These are phyloP conservation scores for Rambutsinella grinnellia DNA, from an alignment of 2,888 invertebrate species.

Conservation along the genomic window DNA sequence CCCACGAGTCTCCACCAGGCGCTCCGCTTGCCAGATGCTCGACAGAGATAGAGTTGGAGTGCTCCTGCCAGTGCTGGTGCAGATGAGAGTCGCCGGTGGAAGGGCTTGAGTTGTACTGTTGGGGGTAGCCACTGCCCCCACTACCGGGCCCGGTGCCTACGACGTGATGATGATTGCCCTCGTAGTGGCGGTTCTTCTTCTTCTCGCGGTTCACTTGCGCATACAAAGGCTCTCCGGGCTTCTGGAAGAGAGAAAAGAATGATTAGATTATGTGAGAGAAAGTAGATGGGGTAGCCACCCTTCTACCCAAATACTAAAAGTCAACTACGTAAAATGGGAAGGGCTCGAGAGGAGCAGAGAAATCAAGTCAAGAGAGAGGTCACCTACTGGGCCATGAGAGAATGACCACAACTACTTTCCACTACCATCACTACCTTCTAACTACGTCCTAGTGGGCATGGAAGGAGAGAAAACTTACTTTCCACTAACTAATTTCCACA, in stretches of 20 bases:
- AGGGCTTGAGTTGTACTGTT: constrained; percentile 61
- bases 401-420: no score
- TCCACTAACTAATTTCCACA: no score
- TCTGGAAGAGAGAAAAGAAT: no score
- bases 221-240: constrained; percentile 76
- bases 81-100: constrained; percentile 42
- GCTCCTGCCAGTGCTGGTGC: constrained; percentile 59
- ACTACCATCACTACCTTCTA: no score
- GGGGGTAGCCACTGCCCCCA: constrained; percentile 53
- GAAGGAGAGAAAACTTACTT: no score
- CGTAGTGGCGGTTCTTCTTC: constrained; percentile 73
- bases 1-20: constrained; percentile 66
- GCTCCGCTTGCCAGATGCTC: constrained; percentile 60
- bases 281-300: no score
- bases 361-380: no score
- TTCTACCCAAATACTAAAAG: no score
- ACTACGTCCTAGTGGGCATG: no score
- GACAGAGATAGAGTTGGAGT: constrained; percentile 59
- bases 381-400: no score
- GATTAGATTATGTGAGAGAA: constrained; percentile 68
- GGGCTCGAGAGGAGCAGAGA: no score
- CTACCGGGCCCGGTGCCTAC: constrained; percentile 26
- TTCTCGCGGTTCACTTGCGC: constrained; percentile 78
- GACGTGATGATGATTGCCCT: constrained; percentile 51
- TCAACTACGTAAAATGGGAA: no score